Evolutionary conservation across 1,140 invertebrate species (phyloP), one percentile per base, ranked within the genome.

Genomic region (Nautilus pompilius): DNA sequence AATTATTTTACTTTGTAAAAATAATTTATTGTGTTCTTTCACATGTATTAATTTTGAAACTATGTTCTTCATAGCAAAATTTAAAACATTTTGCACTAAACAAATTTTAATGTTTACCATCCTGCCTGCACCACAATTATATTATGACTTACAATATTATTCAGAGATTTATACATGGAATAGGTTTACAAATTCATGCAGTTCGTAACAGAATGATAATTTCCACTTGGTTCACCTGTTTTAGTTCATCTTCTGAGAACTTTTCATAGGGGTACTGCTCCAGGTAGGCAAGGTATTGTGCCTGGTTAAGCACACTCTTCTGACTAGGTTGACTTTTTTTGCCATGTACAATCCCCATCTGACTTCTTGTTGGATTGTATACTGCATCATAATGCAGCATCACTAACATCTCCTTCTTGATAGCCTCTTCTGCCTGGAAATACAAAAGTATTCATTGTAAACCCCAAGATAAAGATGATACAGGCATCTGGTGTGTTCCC

Each of bases 331-430:
- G 77, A 24, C 71, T 76, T 82, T 82, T 81, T 71, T 80, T 72
- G 67, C 67, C 69, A 30, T 72, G 63, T 32, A 57, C 69, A 26
- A 69, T 59, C 61, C 72, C 73, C 46, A 73, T 58, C 75, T 84
- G 82, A 15, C 76, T 80, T 29, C 78, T 83, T 24, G 83, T 80
- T 4, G 86, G 83, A 60, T 80, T 82, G 49, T 85, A 79, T 0
- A 87, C 63, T 30, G 75, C 68, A 84, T 99, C 96, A 79, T 93
- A 93, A 72, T 96, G 90, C 45, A 98, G 80, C 93, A 98, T 97
- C 5, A 90, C 90, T 29, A 97, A 86, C 94, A 99, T 99, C 85
- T 99, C 97, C 63, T 89, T 86, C 84, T 99, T 99, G 54, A 99
- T 96, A 29, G 99, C 78, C 84, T 99, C 95, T 84, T 99, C 96